phyloP scores from a whole-genome alignment of 2,797 vertebrate species.

The Macrochelys suwanniensis region DNA sequence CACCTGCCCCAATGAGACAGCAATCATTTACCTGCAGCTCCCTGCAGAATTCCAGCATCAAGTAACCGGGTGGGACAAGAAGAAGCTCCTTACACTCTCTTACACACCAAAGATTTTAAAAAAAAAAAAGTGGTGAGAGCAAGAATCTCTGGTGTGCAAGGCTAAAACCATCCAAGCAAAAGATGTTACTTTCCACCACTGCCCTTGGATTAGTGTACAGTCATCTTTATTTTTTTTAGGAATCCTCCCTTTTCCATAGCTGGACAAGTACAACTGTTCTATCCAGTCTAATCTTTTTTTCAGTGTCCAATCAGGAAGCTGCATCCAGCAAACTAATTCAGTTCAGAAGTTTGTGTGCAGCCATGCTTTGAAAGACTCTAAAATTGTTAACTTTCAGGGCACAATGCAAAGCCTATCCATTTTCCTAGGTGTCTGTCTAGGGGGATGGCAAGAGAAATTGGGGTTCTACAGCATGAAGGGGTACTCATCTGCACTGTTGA shows the following conservation, averaged over 20 bases:
- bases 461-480: background rate
- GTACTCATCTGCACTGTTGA: background rate
- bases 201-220: conserved; percentile 17
- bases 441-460: background rate
- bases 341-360: background rate
- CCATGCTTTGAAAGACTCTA: background rate
- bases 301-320: background rate
- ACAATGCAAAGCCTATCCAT: background rate
- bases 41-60: background rate
- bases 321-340: background rate
- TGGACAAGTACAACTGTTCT: background rate
- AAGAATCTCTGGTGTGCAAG: conserved; percentile 15
- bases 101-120: conserved; percentile 20
- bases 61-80: conserved; percentile 7
- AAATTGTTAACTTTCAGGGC: background rate
- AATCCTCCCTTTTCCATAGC: conserved; percentile 60
- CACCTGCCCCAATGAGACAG: background rate
- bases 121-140: conserved; percentile 62
- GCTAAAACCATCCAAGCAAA: conserved; percentile 66
- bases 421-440: background rate
- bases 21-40: conserved; percentile 35
- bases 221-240: conserved; percentile 53
- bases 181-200: conserved; percentile 20
- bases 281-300: background rate
- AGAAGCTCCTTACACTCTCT: conserved; percentile 21